Conservation (phyloP, 2,888 invertebrate genomes). For the Lepidochrysops patricia region DNA sequence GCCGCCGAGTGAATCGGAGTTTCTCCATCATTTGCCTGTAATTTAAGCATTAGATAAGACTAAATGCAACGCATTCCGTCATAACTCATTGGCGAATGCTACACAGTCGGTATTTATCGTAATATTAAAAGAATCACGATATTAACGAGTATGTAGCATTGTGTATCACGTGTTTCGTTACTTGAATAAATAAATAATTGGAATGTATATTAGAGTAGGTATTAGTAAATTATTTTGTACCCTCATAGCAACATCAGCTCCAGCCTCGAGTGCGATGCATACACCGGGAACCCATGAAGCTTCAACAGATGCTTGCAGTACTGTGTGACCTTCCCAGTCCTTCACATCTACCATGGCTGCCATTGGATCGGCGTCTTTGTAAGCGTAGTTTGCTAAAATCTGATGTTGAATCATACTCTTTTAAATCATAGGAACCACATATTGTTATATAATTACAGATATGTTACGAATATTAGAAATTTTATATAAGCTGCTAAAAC, state of each 20-base stretch:
- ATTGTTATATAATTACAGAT: neutral
- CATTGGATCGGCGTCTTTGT: slow-evolving; percentile 48
- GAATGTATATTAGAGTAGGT: no score
- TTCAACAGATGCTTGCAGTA: slow-evolving; percentile 66
- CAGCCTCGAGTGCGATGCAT: slow-evolving; percentile 65
- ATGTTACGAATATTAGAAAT: no score
- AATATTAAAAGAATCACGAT: no score
- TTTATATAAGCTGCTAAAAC: no score
- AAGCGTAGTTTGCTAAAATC: slow-evolving; percentile 53
- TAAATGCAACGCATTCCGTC: no score
- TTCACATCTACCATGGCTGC: slow-evolving; percentile 58
- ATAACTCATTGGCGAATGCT: no score
- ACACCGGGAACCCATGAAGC: slow-evolving; percentile 69
- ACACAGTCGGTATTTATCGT: no score
- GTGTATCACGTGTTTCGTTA: no score
- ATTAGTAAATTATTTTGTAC: slow-evolving; percentile 30
- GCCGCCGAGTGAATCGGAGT: slow-evolving; percentile 74
- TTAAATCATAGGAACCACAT: neutral
- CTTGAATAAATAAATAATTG: no score
- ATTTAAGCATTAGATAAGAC: no score
- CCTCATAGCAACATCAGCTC: slow-evolving; percentile 65
- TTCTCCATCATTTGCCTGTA: slow-evolving; percentile 63
- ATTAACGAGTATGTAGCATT: no score
- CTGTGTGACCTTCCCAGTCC: slow-evolving; percentile 65
- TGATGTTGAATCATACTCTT: slow-evolving; percentile 23